These are phyloP conservation scores for Acanthoscelides obtectus DNA, from an alignment of 2,888 invertebrate genomes.

Conservation along the genomic window DNA sequence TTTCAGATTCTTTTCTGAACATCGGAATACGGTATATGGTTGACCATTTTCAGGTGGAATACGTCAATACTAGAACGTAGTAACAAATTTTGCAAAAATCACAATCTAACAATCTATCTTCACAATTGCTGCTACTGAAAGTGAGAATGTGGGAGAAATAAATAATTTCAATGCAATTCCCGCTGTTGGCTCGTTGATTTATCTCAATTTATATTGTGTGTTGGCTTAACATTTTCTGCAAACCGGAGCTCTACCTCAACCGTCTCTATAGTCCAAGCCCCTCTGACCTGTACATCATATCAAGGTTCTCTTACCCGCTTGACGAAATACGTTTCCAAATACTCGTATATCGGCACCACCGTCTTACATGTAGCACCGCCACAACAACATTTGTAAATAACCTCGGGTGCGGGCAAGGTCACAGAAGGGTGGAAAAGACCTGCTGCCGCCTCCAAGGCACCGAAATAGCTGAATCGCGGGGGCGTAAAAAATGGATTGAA, in stretches of 20 bases:
- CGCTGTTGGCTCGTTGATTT: no score
- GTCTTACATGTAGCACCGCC: constrained; percentile 33
- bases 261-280: constrained; percentile 2
- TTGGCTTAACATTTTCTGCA: not conserved
- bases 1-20: no score
- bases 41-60: no score
- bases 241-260: constrained; percentile 7
- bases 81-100: no score
- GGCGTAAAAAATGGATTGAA: not conserved
- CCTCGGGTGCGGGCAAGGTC: constrained; percentile 9
- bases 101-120: no score
- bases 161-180: no score
- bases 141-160: no score
- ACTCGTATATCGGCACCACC: constrained; percentile 44
- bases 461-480: not conserved
- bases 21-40: no score
- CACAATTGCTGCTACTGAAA: no score
- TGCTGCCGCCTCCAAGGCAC: not conserved
- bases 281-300: not conserved
- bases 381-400: constrained; percentile 37
- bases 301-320: constrained; percentile 40
- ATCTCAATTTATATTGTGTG: no score
- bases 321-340: constrained; percentile 46
- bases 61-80: no score
- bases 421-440: not conserved